Evolutionary conservation across 2,797 vertebrate genomes (phyloP).

Genomic region (Intellagama lesueurii): DNA sequence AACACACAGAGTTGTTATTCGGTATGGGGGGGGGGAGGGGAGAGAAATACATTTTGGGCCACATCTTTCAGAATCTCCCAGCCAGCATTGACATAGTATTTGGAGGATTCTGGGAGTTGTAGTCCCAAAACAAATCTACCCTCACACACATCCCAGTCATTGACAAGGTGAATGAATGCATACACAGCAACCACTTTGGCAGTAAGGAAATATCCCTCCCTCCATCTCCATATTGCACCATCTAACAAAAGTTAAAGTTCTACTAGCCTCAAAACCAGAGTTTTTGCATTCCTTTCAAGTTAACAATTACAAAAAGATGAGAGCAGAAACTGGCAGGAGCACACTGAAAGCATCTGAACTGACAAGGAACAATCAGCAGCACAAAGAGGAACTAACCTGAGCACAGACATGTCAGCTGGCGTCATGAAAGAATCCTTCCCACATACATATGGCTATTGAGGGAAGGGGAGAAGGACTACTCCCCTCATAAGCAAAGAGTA

Average conservation of each 20-base stretch:
- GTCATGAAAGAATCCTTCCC: not conserved
- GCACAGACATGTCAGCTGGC: rapidly evolving
- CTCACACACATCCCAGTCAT: rapidly evolving
- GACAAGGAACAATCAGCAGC: constrained; percentile 44
- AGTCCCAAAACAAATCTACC: too few species aligned
- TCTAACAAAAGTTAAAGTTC: constrained; percentile 64
- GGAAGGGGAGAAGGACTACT: not conserved
- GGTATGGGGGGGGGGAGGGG: rapidly evolving
- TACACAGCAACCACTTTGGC: not conserved
- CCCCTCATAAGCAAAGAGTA: not conserved
- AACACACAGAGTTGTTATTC: too few species aligned
- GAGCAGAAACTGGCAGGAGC: constrained; percentile 54
- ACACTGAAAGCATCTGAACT: not conserved
- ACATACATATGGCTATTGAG: not conserved
- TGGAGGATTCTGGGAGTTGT: too few species aligned
- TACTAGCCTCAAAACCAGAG: constrained; percentile 61
- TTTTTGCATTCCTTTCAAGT: constrained; percentile 73
- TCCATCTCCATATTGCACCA: constrained; percentile 1
- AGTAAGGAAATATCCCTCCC: not conserved
- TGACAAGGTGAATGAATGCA: not conserved
- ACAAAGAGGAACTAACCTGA: constrained; percentile 2
- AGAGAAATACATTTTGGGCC: not conserved
- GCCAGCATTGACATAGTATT: too few species aligned
- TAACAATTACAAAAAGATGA: constrained; percentile 74
- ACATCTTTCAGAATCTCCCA: too few species aligned